Evolutionary conservation across 2,113 vertebrate species (phyloP), one percentile per base, ranked within the genome.

Genomic region (Atherinomorus stipes): DNA sequence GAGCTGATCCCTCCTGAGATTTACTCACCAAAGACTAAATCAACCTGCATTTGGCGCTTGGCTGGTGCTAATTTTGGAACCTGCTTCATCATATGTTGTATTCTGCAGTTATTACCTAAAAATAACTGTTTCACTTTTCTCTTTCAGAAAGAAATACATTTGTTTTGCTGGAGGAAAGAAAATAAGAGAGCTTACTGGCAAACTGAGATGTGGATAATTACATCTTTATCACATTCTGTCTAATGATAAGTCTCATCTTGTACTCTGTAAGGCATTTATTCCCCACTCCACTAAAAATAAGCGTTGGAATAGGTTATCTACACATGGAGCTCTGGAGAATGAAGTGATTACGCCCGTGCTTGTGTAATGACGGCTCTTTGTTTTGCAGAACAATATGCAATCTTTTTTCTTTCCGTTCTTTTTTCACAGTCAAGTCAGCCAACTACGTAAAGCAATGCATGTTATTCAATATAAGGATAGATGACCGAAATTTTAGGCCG

Each of bases 171-270:
- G 6, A 56, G 4, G 8, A 7, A 31, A 68, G 12, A 57, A 44
- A 34, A n/a, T 31, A 21, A 71, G 31, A 42, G 50, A 68, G 44
- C 57, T 49, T 56, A 74, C 61, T 45, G 49, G 44, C 0, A 0
- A 75, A 49, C 56, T 42, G 51, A 65, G 78, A 86, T 85, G 80
- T 31, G n/a, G 19, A 65, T 34, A 69, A 63, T 53, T 74, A 77
- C 16, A 19, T n/a, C 44, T 47, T 47, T 47, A 47, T 79, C 60
- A 79, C 63, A 60, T 49, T 71, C 10, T 70, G 60, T 64, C 62
- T 49, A 7, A 19, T 7, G 44, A 47, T 40, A 59, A 81, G 69
- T 23, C 64, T 61, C 78, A 68, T 73, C 66, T 74, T 86, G 64
- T 57, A 56, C 40, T 54, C 49, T 74, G 60, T 76, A 81, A 61